Base-by-base conservation (phyloP, 2,888 invertebrate species). In the Lochmaea capreae region DNA sequence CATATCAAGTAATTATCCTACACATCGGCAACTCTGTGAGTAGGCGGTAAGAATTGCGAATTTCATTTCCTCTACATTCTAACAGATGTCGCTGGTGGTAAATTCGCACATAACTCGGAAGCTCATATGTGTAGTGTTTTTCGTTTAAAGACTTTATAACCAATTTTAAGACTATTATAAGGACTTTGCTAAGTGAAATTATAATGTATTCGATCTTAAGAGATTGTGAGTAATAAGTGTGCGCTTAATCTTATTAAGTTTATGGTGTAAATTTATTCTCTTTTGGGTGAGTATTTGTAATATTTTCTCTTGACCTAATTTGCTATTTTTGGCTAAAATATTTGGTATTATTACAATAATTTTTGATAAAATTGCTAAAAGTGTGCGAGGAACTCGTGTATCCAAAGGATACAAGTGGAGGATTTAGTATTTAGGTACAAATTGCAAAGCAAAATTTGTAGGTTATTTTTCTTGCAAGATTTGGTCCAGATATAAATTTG, bases 251-350 rank as follows among this genome's bases (percentile, higher is more conserved):
- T 14, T 52, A 46, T 59, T 26, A 49, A n/a, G 22, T 67, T 67
- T 63, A 46, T n/a, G 14, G 26, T 54, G 54, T 9, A 52, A 67
- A 67, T 74, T 66, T 74, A 26, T 10, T 46, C 71, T 57, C 43
- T 63, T 43, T 58, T 57, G 43, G 74, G 74, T 74, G 61, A 71
- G 74, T 71, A 58, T 65, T 73, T 62, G 43, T 68, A 61, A 77
- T 59, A 75, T 72, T 78, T 78, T 79, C 76, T 66, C 76, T 70
- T 79, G 79, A 79, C 79, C 79, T 79, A 79, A 77, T 79, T 79
- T 75, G 78, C 79, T 79, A 78, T 79, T 79, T 79, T 78, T 76
- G 78, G 77, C 73, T 43, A 43, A 76, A 76, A 69, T 78, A 72
- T 74, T 75, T 72, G 71, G 74, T 65, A 66, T 76, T 77, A 74